Percentiles rank a stretch among this genome's conserved stretches.
These are phyloP conservation scores for Platysternon megacephalum DNA, from an alignment of 2,113 vertebrate species.

Conservation along the genomic window DNA sequence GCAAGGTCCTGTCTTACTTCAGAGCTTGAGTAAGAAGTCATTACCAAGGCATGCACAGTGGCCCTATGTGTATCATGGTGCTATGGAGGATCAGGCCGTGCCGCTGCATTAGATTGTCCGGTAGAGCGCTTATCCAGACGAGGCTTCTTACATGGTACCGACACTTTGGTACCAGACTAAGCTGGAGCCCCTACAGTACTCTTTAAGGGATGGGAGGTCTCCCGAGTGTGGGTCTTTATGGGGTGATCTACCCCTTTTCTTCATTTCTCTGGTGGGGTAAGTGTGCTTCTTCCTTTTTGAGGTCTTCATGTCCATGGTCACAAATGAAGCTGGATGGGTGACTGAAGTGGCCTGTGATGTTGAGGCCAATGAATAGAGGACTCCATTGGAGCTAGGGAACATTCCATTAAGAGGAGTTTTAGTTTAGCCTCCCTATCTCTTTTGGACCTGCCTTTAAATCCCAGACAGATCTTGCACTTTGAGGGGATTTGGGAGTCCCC, in stretches of 20 bases:
- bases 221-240: not conserved
- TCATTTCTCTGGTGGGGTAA: not conserved
- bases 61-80: not conserved
- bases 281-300: not conserved
- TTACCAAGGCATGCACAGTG: not conserved
- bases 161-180: not conserved
- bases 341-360: not conserved
- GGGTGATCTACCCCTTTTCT: not conserved
- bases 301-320: not conserved
- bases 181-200: too few species aligned
- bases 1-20: not conserved
- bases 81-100: not conserved
- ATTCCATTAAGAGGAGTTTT: not conserved
- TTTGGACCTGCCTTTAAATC: not conserved
- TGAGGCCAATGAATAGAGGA: not conserved
- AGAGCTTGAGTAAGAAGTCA: not conserved
- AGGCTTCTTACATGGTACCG: not conserved
- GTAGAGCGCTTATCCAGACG: not conserved
- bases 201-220: not conserved
- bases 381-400: not conserved
- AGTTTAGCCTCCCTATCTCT: too few species aligned
- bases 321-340: not conserved
- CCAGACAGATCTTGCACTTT: not conserved
- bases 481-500: not conserved
- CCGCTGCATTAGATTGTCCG: not conserved